Evolutionary conservation across 2,113 vertebrate species (phyloP), one percentile per base, ranked within the genome.

Genomic region (Sisor rabdophorus): DNA sequence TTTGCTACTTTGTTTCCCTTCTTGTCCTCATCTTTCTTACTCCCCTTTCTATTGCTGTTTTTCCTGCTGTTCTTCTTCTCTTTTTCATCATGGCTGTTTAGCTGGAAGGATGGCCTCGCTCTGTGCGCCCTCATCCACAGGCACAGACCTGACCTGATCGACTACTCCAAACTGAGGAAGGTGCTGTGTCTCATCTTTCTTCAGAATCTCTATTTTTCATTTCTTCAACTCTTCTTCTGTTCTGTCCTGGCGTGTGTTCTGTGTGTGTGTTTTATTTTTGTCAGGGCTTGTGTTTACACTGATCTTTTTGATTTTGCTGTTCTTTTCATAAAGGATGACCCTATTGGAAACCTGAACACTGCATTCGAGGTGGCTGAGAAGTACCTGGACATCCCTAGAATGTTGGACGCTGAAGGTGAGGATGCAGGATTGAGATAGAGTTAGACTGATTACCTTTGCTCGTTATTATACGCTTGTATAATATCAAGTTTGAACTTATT

Each of bases 121-220:
- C 92, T 96, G 85, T 95, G 94, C 20, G 95, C 95, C 83, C 94
- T 96, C 90, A 96, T 96, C 89, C 95, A 96, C 89, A 93, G 94
- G 84, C 95, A 96, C 87, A 94, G 94, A 87, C 95, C 95, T 0
- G 94, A 96, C 89, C 94, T 96, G 83, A 94, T 95, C 24, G 95
- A 96, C 85, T 95, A 96, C 67, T 91, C 94, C 88, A 95, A 95
- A 87, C 92, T 95, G 84, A 93, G 93, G 89, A 95, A 95, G 93
- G 95, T 95, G 60, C 64, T 48, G 9, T 63, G 48, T 24, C 67
- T 44, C 8, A 52, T 65, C 32, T 70, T 15, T 19, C 52, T 16
- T 24, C 32, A 44, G 67, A 58, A 16, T 40, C 47, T 65, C 10
- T 59, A 10, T n/a, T 47, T 54, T 71, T 22, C 36, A 52, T 47